A percentile compares a stretch with the other conserved stretches of the same genome.
phyloP scores from a whole-genome alignment of 2,113 vertebrate genomes.

The Cepphus grylle region DNA sequence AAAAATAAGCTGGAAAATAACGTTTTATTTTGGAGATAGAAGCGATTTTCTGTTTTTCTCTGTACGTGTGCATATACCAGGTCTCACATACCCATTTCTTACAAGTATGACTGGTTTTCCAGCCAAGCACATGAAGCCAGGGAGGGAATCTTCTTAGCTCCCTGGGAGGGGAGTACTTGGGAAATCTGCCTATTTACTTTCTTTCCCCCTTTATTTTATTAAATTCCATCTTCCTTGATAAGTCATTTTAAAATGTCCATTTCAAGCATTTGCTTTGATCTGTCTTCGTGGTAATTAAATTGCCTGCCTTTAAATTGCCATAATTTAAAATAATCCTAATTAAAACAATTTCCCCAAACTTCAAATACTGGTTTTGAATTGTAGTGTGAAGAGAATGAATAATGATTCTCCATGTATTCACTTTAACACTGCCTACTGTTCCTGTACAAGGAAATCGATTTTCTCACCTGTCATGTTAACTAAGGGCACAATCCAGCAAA shows the following conservation, averaged over 20 bases:
- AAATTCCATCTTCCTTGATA: constrained; percentile 22
- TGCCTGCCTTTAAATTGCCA: constrained; percentile 26
- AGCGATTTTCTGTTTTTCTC: background rate
- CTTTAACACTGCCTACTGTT: constrained; percentile 13
- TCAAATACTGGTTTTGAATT: constrained; percentile 53
- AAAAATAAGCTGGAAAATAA: background rate
- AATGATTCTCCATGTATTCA: constrained; percentile 10
- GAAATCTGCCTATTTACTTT: constrained; percentile 11
- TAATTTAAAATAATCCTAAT: constrained; percentile 58
- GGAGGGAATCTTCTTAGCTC: background rate
- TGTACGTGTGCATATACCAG: background rate
- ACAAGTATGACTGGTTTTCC: background rate
- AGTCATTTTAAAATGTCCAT: constrained; percentile 31
- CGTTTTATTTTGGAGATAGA: background rate
- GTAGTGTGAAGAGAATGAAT: constrained; percentile 37
- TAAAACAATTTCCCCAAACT: constrained; percentile 53
- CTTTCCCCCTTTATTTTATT: constrained; percentile 1
- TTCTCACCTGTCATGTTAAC: constrained; percentile 49
- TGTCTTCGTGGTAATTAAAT: constrained; percentile 54
- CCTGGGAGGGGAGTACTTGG: background rate
- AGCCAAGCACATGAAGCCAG: background rate
- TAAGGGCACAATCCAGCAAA: background rate
- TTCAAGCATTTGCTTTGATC: constrained; percentile 59
- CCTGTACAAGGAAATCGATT: constrained; percentile 32
- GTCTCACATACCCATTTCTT: background rate